phyloP scores from a whole-genome alignment of 1,140 invertebrate species.

The Micrasema minimum region DNA sequence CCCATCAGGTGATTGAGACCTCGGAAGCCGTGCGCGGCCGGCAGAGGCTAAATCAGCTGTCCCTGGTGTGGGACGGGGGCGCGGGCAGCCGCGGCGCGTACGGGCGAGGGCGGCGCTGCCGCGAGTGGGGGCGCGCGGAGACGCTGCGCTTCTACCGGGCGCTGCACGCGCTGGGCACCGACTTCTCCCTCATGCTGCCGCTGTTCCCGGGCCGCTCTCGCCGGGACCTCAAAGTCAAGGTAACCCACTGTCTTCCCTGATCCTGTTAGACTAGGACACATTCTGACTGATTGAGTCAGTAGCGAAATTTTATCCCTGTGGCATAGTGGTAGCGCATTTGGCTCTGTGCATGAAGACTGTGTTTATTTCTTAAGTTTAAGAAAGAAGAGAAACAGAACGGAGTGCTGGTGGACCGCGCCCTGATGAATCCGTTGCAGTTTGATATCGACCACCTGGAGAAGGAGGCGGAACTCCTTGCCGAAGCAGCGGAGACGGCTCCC shows the following conservation, averaged over 20 bases:
- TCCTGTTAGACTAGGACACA: too few relatives aligned
- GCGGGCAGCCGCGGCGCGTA: conserved; percentile 70
- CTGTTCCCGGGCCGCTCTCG: conserved; percentile 83
- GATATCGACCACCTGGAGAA: conserved; percentile 57
- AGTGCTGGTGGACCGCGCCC: conserved; percentile 56
- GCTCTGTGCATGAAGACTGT: too few relatives aligned
- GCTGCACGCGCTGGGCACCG: conserved; percentile 87
- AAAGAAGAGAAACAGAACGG: conserved; percentile 60
- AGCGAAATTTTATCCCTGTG: too few relatives aligned
- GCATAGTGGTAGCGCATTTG: too few relatives aligned
- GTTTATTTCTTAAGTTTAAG: conserved; percentile 61
- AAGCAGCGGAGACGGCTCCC: conserved; percentile 47
- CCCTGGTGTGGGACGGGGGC: conserved; percentile 73
- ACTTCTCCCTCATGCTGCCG: conserved; percentile 87
- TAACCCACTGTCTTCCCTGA: too few relatives aligned
- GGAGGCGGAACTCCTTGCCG: conserved; percentile 51
- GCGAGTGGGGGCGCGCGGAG: conserved; percentile 76
- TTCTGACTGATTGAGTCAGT: too few relatives aligned
- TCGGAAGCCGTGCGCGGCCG: conserved; percentile 72
- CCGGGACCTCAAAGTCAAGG: conserved; percentile 83
- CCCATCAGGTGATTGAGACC: conserved; percentile 72
- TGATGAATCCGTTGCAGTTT: conserved; percentile 57
- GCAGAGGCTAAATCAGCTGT: conserved; percentile 72
- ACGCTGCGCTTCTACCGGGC: conserved; percentile 89
- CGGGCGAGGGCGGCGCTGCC: conserved; percentile 70